Percentiles rank a stretch among this genome's conserved stretches.
Evolutionary conservation across 2,797 vertebrate species (phyloP).

Genomic region (Etheostoma perlongum): DNA sequence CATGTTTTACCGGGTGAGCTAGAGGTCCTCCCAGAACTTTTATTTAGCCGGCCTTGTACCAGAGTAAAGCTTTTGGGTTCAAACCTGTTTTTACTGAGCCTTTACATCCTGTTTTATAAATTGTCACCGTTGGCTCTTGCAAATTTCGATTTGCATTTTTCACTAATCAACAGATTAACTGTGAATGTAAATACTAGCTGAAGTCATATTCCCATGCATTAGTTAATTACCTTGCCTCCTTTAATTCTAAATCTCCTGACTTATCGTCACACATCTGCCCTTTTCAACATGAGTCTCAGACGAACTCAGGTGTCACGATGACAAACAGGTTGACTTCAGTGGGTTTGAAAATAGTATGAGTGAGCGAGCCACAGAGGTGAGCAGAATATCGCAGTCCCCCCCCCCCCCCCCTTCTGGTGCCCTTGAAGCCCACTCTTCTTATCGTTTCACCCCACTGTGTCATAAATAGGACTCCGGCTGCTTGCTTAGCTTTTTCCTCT

Average conservation of each 20-base stretch:
- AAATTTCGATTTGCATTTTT: neutral
- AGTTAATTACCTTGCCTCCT: neutral
- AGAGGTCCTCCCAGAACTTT: too few species aligned
- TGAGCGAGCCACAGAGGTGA: constrained; percentile 37
- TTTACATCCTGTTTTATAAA: neutral
- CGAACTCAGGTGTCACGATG: constrained; percentile 18
- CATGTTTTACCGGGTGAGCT: too few species aligned
- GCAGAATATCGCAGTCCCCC: constrained; percentile 29
- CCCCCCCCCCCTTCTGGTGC: neutral
- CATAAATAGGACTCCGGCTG: constrained; percentile 40
- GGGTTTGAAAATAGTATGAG: constrained; percentile 29
- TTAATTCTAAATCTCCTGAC: neutral
- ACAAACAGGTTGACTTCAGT: constrained; percentile 35
- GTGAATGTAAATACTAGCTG: neutral
- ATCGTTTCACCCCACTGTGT: constrained; percentile 51
- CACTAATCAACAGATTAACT: neutral
- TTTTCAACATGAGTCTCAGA: constrained; percentile 5
- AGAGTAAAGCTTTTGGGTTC: neutral
- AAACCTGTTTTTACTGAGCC: neutral
- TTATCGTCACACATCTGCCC: neutral
- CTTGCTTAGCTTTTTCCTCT: constrained; percentile 9
- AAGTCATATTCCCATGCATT: neutral
- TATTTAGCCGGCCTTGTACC: neutral
- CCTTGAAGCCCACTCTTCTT: constrained; percentile 50
- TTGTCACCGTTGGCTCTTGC: neutral